Percentiles rank a stretch among this genome's conserved stretches.
Conservation (phyloP, 92 coral and sea anemone genomes). For the Galaxea fascicularis region DNA sequence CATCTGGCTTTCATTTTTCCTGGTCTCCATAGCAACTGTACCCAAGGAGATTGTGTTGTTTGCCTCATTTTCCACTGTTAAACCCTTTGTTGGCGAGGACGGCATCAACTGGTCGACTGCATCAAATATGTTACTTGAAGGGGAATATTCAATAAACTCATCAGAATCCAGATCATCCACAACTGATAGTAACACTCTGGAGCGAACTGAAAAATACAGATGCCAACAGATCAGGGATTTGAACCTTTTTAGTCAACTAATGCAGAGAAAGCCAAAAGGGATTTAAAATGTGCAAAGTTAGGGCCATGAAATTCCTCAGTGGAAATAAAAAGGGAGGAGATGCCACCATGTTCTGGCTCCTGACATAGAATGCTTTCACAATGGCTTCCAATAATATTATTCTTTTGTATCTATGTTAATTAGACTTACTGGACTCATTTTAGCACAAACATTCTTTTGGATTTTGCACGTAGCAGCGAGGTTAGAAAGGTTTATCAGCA, state of each 20-base stretch:
- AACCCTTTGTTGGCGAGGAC: constrained; percentile 75
- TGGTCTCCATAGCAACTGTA: constrained; percentile 70
- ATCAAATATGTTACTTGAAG: constrained; percentile 75
- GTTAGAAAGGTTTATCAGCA: no score
- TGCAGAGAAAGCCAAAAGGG: background rate
- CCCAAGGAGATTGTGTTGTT: constrained; percentile 79
- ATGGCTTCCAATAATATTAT: no score
- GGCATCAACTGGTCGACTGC: constrained; percentile 78
- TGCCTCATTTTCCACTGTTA: constrained; percentile 70
- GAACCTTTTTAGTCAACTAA: background rate
- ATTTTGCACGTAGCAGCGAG: no score
- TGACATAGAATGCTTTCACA: no score
- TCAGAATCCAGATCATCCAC: constrained; percentile 82
- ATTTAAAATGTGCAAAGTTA: no score
- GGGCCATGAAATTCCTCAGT: no score
- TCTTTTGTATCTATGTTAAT: no score
- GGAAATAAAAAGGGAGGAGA: no score
- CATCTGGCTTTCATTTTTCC: constrained; percentile 62
- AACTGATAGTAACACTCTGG: constrained; percentile 88
- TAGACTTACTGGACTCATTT: no score
- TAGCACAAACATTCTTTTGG: no score
- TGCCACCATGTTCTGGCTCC: no score
- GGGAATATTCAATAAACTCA: constrained; percentile 70
- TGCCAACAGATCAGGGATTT: background rate
- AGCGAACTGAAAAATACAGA: constrained; percentile 71